phyloP scores from a whole-genome alignment of 2,113 vertebrate species.

The Phalacrocorax carbo region DNA sequence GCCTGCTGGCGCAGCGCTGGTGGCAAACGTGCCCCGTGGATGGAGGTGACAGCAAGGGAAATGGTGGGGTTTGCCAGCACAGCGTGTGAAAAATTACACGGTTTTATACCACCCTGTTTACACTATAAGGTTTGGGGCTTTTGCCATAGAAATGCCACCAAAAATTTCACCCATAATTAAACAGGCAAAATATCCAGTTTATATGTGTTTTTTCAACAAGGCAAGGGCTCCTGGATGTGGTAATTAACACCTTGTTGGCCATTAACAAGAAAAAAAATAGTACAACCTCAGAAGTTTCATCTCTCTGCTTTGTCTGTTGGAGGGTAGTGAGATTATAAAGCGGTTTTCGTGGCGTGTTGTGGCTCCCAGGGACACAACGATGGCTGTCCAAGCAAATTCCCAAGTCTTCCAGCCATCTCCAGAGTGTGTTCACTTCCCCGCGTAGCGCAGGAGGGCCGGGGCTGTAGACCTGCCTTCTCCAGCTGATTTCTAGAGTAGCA shows the following conservation, averaged over 20 bases:
- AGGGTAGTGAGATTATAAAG: neutral
- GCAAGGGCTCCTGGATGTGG: neutral
- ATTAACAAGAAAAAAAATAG: neutral
- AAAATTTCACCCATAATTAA: neutral
- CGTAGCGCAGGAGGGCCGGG: rapidly evolving
- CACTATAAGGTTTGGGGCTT: neutral
- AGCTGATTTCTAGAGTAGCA: neutral
- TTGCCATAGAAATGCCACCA: neutral
- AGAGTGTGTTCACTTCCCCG: rapidly evolving
- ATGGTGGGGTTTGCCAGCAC: neutral
- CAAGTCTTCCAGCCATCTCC: neutral
- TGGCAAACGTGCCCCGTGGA: rapidly evolving
- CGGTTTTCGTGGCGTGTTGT: neutral
- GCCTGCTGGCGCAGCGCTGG: rapidly evolving
- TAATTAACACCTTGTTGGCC: neutral
- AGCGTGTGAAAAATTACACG: rapidly evolving
- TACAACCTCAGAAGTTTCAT: neutral
- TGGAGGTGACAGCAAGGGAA: neutral
- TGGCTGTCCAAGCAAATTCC: neutral
- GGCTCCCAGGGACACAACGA: rapidly evolving
- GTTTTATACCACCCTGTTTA: neutral
- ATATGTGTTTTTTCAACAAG: neutral
- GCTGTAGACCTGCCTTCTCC: neutral
- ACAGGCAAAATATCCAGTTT: neutral
- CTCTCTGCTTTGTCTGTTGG: neutral